Percentiles rank a stretch among this genome's conserved stretches.
Evolutionary conservation across 2,113 vertebrate species (phyloP).

Genomic region (Nerophis lumbriciformis): DNA sequence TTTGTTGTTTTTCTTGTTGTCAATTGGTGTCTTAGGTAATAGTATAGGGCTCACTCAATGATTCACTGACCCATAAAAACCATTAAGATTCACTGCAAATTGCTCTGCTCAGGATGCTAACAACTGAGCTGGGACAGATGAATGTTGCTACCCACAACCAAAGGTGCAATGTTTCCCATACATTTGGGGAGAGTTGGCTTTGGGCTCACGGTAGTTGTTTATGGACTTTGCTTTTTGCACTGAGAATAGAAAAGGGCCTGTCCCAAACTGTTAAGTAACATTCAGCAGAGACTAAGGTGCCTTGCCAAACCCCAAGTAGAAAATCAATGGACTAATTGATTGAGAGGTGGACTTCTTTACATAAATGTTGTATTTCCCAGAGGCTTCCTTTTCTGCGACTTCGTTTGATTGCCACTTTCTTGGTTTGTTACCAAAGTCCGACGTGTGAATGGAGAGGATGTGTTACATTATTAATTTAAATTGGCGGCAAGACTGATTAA

Average conservation of each 20-base stretch:
- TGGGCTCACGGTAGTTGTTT: neutral
- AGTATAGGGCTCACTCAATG: neutral
- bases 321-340: no score
- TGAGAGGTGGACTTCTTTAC: neutral
- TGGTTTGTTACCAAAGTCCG: neutral
- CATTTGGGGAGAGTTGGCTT: neutral
- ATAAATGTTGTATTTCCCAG: neutral
- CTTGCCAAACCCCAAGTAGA: no score
- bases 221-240: neutral
- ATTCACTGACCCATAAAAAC: neutral
- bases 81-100: neutral
- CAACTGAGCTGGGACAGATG: neutral
- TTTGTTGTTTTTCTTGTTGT: neutral
- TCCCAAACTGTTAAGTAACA: no score
- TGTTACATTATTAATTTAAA: neutral
- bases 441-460: neutral
- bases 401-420: neutral
- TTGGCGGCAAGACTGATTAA: neutral
- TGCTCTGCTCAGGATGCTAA: neutral
- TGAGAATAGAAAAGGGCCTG: no score
- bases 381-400: neutral
- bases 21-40: neutral
- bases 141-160: neutral
- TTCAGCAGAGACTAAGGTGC: no score
- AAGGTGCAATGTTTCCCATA: conserved; percentile 2